Conservation (phyloP, 2,797 vertebrate species). For the Sebastes goodei region DNA sequence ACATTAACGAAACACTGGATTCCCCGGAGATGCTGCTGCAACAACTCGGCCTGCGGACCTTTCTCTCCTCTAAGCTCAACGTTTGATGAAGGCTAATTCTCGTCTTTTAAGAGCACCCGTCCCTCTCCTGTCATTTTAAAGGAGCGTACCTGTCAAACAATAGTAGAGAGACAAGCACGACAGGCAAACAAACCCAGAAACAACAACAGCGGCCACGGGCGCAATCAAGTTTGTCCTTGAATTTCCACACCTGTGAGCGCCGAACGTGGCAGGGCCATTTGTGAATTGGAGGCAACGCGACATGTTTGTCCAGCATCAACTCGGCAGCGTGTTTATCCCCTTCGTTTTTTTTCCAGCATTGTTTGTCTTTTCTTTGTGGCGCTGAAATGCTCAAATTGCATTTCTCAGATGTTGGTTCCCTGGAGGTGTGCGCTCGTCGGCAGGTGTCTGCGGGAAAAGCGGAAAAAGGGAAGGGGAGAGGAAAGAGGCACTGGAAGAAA, state of each 20-base stretch:
- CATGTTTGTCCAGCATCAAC: constrained; percentile 82
- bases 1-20: background rate
- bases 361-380: constrained; percentile 84
- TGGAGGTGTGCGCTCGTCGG: constrained; percentile 78
- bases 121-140: constrained; percentile 52
- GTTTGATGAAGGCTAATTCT: constrained; percentile 36
- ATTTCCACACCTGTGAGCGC: constrained; percentile 79
- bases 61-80: constrained; percentile 4
- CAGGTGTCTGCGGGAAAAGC: constrained; percentile 81
- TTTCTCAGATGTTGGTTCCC: constrained; percentile 83
- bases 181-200: constrained; percentile 71
- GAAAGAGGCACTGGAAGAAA: constrained; percentile 59
- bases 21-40: background rate
- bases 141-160: constrained; percentile 64
- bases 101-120: constrained; percentile 40
- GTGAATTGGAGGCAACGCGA: constrained; percentile 67
- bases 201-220: constrained; percentile 57
- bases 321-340: constrained; percentile 68
- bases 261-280: constrained; percentile 61
- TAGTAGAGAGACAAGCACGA: constrained; percentile 53
- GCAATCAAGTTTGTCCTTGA: constrained; percentile 79
- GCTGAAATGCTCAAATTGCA: constrained; percentile 83
- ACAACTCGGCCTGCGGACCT: constrained; percentile 6
- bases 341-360: constrained; percentile 72
- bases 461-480: constrained; percentile 25